Conservation (phyloP, 2,113 vertebrate genomes). For the Dromaius novaehollandiae region DNA sequence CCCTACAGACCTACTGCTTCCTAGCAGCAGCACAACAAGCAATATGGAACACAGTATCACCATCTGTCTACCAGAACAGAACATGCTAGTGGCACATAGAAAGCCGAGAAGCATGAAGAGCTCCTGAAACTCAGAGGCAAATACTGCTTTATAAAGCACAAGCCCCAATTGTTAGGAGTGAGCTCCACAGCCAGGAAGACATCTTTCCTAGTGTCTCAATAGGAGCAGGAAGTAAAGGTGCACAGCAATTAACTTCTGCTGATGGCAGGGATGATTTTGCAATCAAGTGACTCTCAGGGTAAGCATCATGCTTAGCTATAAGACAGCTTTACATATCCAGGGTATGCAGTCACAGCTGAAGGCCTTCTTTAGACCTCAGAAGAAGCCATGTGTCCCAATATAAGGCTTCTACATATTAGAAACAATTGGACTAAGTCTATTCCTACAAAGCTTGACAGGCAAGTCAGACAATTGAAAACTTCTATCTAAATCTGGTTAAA, state of each 20-base stretch:
- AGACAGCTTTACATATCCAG: neutral
- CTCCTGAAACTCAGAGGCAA: neutral
- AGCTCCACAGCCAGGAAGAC: neutral
- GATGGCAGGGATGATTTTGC: neutral
- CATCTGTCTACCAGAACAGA: neutral
- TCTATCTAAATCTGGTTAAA: neutral
- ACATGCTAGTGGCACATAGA: neutral
- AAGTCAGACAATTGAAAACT: neutral
- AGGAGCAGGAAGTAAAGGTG: neutral
- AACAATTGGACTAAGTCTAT: neutral
- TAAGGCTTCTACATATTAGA: neutral
- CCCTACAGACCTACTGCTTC: neutral
- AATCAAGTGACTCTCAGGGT: neutral
- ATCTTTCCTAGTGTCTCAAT: neutral
- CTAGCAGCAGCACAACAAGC: neutral
- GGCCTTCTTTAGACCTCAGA: neutral
- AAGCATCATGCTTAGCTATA: neutral
- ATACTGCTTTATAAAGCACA: neutral
- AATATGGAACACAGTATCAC: neutral
- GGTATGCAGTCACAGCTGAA: neutral
- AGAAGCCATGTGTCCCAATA: neutral
- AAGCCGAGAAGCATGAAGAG: neutral
- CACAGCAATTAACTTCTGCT: no score
- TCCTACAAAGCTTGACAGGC: neutral
- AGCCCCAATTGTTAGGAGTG: neutral